phyloP scores from a whole-genome alignment of 2,888 invertebrate species.

The Dusona sp. region DNA sequence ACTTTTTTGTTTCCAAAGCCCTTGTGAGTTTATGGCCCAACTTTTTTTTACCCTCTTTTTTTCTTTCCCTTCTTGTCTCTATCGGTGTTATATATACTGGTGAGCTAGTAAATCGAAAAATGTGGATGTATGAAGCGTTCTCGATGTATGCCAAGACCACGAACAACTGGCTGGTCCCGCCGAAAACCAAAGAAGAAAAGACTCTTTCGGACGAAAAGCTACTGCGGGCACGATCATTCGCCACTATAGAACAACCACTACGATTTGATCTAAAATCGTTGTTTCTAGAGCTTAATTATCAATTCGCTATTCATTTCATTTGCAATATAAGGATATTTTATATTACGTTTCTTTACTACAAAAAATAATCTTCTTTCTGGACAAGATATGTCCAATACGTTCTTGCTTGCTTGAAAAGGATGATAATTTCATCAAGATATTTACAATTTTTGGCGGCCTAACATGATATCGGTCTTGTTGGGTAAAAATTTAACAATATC shows the following conservation, averaged over 20 bases:
- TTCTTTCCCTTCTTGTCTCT: conserved; percentile 15
- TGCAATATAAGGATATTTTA: neutral
- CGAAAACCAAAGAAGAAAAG: conserved; percentile 62
- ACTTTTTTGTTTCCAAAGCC: conserved; percentile 65
- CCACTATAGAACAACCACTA: conserved; percentile 77
- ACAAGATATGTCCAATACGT: too few relatives aligned
- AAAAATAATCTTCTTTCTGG: too few relatives aligned
- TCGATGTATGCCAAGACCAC: conserved; percentile 52
- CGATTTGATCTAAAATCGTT: neutral
- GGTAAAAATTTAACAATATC: too few relatives aligned
- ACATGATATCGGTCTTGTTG: too few relatives aligned
- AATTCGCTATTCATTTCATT: neutral
- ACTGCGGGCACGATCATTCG: conserved; percentile 78
- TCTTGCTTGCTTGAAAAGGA: too few relatives aligned
- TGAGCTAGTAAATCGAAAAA: conserved; percentile 60
- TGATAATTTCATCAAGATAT: too few relatives aligned
- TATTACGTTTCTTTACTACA: too few relatives aligned
- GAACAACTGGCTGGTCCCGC: conserved; percentile 35
- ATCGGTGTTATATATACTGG: conserved; percentile 34
- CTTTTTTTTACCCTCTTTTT: conserved; percentile 35
- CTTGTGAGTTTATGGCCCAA: conserved; percentile 64
- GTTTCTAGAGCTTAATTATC: neutral
- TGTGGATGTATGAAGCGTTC: conserved; percentile 57
- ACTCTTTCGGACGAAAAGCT: conserved; percentile 77
- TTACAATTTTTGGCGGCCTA: too few relatives aligned